A percentile compares a stretch with the other conserved stretches of the same genome.
These are phyloP conservation scores for Ophiodon elongatus DNA, from an alignment of 2,113 vertebrate genomes.

Conservation along the genomic window DNA sequence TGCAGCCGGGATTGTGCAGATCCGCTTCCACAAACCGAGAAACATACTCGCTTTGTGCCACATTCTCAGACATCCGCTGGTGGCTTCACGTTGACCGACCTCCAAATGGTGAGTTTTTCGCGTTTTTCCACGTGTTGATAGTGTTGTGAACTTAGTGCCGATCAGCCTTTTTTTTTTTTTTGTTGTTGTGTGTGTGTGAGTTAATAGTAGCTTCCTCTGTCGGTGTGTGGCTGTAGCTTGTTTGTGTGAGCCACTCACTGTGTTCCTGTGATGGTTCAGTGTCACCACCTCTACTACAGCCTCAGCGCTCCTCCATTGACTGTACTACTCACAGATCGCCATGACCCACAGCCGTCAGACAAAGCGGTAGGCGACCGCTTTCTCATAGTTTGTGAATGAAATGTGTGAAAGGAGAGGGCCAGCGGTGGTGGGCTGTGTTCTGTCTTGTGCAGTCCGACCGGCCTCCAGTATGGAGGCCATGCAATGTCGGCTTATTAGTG, in stretches of 20 bases:
- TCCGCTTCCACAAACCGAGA: slow-evolving; percentile 82
- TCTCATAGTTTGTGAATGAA: slow-evolving; percentile 60
- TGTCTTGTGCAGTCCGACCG: slow-evolving; percentile 63
- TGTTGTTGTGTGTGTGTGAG: slow-evolving; percentile 32
- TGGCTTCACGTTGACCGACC: slow-evolving; percentile 81
- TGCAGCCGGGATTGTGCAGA: slow-evolving; percentile 84
- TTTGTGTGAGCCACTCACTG: slow-evolving; percentile 65
- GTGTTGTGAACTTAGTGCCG: slow-evolving; percentile 64
- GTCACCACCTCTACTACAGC: slow-evolving; percentile 69
- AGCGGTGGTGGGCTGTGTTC: slow-evolving; percentile 52
- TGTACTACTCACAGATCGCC: slow-evolving; percentile 53
- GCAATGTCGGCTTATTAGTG: slow-evolving; percentile 63
- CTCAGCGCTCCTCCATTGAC: slow-evolving; percentile 59
- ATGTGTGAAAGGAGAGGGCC: slow-evolving; percentile 25
- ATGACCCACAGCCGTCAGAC: slow-evolving; percentile 53
- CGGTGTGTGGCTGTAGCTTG: slow-evolving; percentile 72
- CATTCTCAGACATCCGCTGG: slow-evolving; percentile 67
- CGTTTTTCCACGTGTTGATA: slow-evolving; percentile 58
- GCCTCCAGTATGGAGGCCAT: slow-evolving; percentile 77
- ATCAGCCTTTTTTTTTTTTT: slow-evolving; percentile 36
- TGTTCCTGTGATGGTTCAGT: slow-evolving; percentile 73
- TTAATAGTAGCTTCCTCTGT: slow-evolving; percentile 72
- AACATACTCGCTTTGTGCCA: slow-evolving; percentile 79
- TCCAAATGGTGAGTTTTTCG: slow-evolving; percentile 85
- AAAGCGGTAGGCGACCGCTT: slow-evolving; percentile 51